Base-by-base conservation (phyloP, 2,113 vertebrate genomes). In the Dasyprocta punctata region DNA sequence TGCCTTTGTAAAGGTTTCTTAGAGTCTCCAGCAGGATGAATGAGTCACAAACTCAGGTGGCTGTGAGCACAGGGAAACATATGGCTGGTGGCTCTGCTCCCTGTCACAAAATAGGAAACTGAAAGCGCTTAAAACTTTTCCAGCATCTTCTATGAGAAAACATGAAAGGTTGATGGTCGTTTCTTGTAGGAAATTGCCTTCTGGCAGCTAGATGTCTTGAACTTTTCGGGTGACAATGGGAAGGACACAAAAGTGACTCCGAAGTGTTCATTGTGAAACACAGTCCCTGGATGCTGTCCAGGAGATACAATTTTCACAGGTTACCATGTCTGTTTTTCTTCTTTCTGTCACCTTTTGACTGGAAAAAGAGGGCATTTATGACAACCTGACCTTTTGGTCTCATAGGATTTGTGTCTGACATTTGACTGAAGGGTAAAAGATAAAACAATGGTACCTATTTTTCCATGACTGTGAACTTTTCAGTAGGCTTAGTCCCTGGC, bases 191-290 rank as follows among this genome's bases (percentile, higher is more conserved):
- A 16, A 95, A 58, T 69, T 60, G 26, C 47, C 89, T 91, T 61
- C 67, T 95, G 92, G 81, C 11, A 86, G 95, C 96, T 94, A 58
- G 6, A 20, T 26, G 22, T 85, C 89, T 94, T 92, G 95, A 87
- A 97, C 47, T 96, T 97, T 96, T 91, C 90, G 61, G 85, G 77
- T 93, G 96, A 95, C 85, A 91, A 92, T 17, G 26, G 65, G 82
- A 81, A 92, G 52, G 22, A 60, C 84, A 82, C 12, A 14, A 14
- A 95, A 19, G 3, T 24, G 28, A 95, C 49, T 85, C 24, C 85
- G 87, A 94, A 86, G 77, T 93, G 61, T 88, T n/a, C 89, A 58
- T 84, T 93, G 49, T 85, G 86, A 97, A 61, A 82, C 84, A 5
- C 0, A 12, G 3, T 86, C 91, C 86, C 85, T 84, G 0, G 65